Base-by-base conservation (phyloP, 1,140 invertebrate genomes). In the Rhyzopertha dominica region DNA sequence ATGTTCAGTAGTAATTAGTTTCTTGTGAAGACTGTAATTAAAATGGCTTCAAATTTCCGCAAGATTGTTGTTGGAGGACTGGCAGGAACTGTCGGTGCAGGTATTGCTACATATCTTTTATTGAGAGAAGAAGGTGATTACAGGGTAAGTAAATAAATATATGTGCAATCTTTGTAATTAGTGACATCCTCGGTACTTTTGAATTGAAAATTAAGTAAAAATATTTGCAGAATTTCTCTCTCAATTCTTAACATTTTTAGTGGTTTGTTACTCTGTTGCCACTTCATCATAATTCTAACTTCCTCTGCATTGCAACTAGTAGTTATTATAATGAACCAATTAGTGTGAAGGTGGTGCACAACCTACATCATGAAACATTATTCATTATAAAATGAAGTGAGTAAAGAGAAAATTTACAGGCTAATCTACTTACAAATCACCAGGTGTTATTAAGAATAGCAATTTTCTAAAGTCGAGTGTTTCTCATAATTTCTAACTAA, bases 21-120 rank as follows among this genome's bases (percentile, higher is more conserved):
- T n/a, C n/a, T n/a, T n/a, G n/a, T n/a, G n/a, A n/a, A n/a, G n/a
- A n/a, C n/a, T n/a, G n/a, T n/a, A n/a, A n/a, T n/a, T 18, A 59
- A 49, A 34, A 73, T 73, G 71, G 59, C 69, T 20, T 69, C 72
- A 13, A 70, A 69, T 51, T 68, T 77, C 55, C 70, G 68, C 25
- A 70, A 62, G 65, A 53, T 78, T 43, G 58, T 72, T 14, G 59
- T 73, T 10, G 69, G 71, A 19, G 69, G 72, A 28, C 55, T 70
- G 25, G 67, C 74, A 8, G 68, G 69, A 19, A 68, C 70, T 9
- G 68, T 72, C 2, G 72, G 75, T 34, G 73, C 74, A 22, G 71
- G 69, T 28, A 19, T 77, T 4, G 69, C 74, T 0, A 66, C 70
- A 35, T 74, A 74, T 67, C 59, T 75, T 3, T 53, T 77, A 14